These are phyloP conservation scores for Poeciliopsis retropinna DNA, from an alignment of 2,113 vertebrate species.

Conservation along the genomic window DNA sequence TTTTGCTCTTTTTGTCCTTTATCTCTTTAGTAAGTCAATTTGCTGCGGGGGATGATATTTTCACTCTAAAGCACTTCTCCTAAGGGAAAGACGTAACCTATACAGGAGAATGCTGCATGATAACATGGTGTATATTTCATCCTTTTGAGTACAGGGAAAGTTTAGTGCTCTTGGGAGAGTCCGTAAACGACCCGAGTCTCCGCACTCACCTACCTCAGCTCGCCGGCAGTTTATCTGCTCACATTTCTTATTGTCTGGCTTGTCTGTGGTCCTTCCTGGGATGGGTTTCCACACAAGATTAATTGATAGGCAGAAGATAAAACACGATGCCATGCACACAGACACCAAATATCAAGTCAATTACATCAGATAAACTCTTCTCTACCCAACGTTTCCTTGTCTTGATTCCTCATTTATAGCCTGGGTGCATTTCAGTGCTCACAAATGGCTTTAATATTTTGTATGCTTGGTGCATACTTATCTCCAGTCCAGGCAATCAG, in stretches of 20 bases:
- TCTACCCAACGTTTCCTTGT: constrained; percentile 29
- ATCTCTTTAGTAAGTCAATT: constrained; percentile 47
- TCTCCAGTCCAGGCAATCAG: constrained; percentile 32
- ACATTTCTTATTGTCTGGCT: constrained; percentile 2
- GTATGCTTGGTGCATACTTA: constrained; percentile 29
- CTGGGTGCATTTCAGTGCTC: constrained; percentile 30
- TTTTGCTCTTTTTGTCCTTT: constrained; percentile 53
- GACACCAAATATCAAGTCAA: constrained; percentile 21
- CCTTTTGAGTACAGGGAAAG: constrained; percentile 42
- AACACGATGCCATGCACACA: constrained; percentile 9
- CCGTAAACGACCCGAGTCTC: constrained; percentile 16
- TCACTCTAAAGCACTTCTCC: constrained; percentile 45
- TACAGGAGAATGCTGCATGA: constrained; percentile 8
- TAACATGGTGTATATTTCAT: constrained; percentile 38
- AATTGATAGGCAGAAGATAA: constrained; percentile 13
- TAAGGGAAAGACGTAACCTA: constrained; percentile 31
- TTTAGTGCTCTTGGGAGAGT: constrained; percentile 33
- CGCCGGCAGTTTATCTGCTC: constrained; percentile 20
- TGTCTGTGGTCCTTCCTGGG: constrained; percentile 3
- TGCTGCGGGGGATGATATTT: constrained; percentile 46
- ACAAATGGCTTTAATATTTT: constrained; percentile 36
- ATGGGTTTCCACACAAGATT: neutral
- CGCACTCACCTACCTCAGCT: constrained; percentile 21
- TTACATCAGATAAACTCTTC: constrained; percentile 22
- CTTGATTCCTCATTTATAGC: constrained; percentile 33